Percentiles rank a stretch among this genome's conserved stretches.
Conservation (phyloP, 2,888 invertebrate genomes). For the Agyllia agylla region DNA sequence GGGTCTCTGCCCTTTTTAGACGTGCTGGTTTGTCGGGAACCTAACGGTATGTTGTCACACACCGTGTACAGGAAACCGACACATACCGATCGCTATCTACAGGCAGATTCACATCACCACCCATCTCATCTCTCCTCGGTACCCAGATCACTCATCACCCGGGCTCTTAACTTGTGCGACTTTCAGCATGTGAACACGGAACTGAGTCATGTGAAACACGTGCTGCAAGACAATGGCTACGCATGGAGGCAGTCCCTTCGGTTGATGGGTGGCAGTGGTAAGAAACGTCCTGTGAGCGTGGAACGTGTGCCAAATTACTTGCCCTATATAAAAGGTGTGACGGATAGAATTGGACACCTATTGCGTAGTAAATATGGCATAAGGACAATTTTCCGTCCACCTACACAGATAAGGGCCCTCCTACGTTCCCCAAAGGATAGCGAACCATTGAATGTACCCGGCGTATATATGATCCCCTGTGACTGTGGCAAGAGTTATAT, state of each 20-base stretch:
- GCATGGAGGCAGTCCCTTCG: neutral
- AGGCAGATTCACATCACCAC: neutral
- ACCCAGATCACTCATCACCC: neutral
- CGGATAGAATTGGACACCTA: neutral
- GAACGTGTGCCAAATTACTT: neutral
- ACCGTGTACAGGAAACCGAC: neutral
- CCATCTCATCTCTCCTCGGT: neutral
- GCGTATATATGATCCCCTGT: constrained; percentile 8
- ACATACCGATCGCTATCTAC: neutral
- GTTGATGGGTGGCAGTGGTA: neutral
- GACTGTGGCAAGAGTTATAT: constrained; percentile 9
- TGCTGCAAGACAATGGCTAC: neutral
- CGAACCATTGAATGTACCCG: neutral
- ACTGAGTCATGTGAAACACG: neutral
- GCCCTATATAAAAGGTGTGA: neutral
- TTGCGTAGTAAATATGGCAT: neutral
- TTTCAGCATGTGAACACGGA: neutral
- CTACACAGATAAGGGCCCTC: neutral
- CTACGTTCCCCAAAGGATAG: neutral
- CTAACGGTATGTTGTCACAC: neutral
- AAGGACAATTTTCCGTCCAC: neutral
- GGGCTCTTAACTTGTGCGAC: neutral
- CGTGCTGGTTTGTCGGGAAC: neutral
- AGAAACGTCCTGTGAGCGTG: neutral
- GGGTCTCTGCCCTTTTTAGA: neutral